These are phyloP conservation scores for Brachypteracias leptosomus DNA, from an alignment of 2,113 vertebrate genomes.

Conservation along the genomic window DNA sequence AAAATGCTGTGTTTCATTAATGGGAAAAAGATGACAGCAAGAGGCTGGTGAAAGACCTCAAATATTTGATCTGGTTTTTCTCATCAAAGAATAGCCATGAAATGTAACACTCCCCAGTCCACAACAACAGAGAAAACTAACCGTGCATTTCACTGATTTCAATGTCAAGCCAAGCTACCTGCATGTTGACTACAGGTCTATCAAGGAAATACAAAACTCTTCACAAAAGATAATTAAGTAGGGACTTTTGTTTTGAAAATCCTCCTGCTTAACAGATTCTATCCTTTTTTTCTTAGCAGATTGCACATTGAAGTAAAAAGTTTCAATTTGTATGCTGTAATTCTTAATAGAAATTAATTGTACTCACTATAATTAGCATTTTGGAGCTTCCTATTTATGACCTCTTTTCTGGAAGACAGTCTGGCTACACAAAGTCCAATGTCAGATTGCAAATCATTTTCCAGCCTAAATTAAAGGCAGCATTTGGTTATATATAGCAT, in stretches of 20 bases:
- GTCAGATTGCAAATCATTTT: not conserved
- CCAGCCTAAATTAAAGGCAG: conserved; percentile 26
- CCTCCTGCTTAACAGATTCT: not conserved
- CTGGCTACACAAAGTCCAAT: not conserved
- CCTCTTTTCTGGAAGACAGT: conserved; percentile 27
- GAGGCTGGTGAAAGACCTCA: not conserved
- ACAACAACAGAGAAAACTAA: not conserved
- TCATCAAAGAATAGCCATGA: not conserved
- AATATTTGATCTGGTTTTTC: not conserved
- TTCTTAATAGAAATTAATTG: conserved; percentile 20
- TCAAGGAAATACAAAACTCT: not conserved
- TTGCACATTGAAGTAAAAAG: not conserved
- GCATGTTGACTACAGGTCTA: not conserved
- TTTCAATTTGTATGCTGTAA: not conserved
- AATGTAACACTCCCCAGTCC: not conserved
- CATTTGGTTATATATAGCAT: conserved; percentile 10
- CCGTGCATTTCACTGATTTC: not conserved
- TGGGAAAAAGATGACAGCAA: not conserved
- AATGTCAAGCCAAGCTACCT: not conserved
- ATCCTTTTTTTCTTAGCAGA: not conserved
- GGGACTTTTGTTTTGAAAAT: not conserved
- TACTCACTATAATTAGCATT: conserved; percentile 21
- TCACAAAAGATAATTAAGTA: not conserved
- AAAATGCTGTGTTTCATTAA: not conserved
- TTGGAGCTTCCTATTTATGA: conserved; percentile 2